Evolutionary conservation across 1,140 invertebrate genomes (phyloP), one percentile per base, ranked within the genome.

Genomic region (Manduca sexta): DNA sequence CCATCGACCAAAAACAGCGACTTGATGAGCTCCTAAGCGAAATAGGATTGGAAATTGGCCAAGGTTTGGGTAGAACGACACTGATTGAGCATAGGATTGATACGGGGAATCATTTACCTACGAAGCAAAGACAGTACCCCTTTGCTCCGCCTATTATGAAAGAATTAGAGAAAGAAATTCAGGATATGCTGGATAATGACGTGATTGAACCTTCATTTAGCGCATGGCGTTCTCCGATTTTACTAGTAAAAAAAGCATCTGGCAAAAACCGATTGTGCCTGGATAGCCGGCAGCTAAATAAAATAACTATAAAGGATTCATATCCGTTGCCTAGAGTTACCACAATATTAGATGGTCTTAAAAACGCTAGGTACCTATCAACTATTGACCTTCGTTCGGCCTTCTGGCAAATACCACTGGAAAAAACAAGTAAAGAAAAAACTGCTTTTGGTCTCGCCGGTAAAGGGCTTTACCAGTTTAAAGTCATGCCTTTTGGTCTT

Each of bases 381-480:
- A 56, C 57, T 4, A 59, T 81, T 7, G 77, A 84, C 63, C 47
- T 84, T 13, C 51, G 46, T 8, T 55, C 56, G 16, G 63, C 66
- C 6, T 82, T 74, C 58, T 79, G 68, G 66, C 74, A 80, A 56
- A 73, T 84, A 12, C 59, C 60, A 14, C 11, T 73, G 10, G 50
- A 63, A 30, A 42, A 50, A 51, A 37, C 49, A 10, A 56, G 39
- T 46, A 64, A 45, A 54, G 67, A 47, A 35, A 66, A 68, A 44
- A 76, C 68, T 0, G 70, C 72, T 0, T 74, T 76, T 53, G 52
- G 57, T 0, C 47, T 74, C 6, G 66, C 64, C 7, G 61, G 60
- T 14, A 46, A 49, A n/a, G 65, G 68, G 0, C 37, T 74, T 2
- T 76, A 42, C 50, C 60, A 78, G 16, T 80, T 73, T 52, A 58